Evolutionary conservation across 2,888 invertebrate genomes (phyloP).

Genomic region (Drosophila heteroneura): DNA sequence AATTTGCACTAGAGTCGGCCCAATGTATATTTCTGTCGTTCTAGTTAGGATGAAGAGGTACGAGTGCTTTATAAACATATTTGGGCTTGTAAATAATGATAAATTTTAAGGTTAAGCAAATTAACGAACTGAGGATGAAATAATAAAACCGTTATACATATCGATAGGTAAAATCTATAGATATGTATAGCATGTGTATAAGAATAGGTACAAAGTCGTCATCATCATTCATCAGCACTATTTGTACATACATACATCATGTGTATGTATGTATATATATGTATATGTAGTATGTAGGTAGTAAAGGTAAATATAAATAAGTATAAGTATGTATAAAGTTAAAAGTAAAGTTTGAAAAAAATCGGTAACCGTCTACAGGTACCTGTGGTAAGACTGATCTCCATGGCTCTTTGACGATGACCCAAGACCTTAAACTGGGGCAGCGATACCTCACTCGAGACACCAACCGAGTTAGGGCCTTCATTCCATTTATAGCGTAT

Average conservation of each 20-base stretch:
- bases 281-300: constrained; percentile 8
- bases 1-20: constrained; percentile 21
- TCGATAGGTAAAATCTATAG: constrained; percentile 19
- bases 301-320: constrained; percentile 38
- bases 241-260: constrained; percentile 19
- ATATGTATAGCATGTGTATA: constrained; percentile 38
- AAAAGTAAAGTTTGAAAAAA: constrained; percentile 77
- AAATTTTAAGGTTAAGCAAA: constrained; percentile 40
- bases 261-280: constrained; percentile 31
- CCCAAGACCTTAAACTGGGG: constrained; percentile 99
- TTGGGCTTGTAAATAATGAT: constrained; percentile 36
- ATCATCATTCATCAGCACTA: constrained; percentile 49
- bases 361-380: constrained; percentile 87
- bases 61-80: constrained; percentile 59
- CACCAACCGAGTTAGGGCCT: constrained; percentile 97
- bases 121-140: constrained; percentile 42
- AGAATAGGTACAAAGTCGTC: constrained; percentile 34
- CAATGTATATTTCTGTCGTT: constrained; percentile 25
- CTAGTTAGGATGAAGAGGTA: constrained; percentile 53
- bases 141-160: constrained; percentile 28
- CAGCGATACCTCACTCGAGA: constrained; percentile 97
- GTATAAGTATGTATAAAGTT: constrained; percentile 45
- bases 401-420: constrained; percentile 97
- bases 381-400: constrained; percentile 98
- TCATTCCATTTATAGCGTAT: constrained; percentile 99